A percentile compares a stretch with the other conserved stretches of the same genome.
phyloP scores from a whole-genome alignment of 2,797 vertebrate genomes.

The Gymnoscopelus microlampas region DNA sequence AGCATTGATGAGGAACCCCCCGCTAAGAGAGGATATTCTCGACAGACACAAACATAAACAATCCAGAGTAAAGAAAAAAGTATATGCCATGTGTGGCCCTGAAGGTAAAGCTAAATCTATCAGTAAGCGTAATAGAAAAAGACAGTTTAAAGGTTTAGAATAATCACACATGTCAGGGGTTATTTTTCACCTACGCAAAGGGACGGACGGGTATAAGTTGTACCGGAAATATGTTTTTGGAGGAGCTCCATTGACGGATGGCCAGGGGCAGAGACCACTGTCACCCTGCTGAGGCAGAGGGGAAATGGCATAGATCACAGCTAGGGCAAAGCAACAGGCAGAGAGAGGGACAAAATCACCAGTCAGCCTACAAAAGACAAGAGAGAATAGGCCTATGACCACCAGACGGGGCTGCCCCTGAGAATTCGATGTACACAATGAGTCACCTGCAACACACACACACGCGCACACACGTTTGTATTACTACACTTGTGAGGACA shows the following conservation, averaged over 20 bases:
- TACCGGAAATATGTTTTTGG: slow-evolving; percentile 56
- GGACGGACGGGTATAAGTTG: slow-evolving; percentile 36
- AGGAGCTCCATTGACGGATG: slow-evolving; percentile 48
- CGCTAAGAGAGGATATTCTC: slow-evolving; percentile 44
- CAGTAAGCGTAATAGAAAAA: slow-evolving; percentile 69
- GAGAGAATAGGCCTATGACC: slow-evolving; percentile 53
- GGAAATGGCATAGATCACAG: slow-evolving; percentile 43
- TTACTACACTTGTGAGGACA: too few species aligned
- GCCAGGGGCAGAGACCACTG: slow-evolving; percentile 25
- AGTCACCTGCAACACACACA: not conserved
- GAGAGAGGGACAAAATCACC: slow-evolving; percentile 45
- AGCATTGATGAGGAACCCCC: slow-evolving; percentile 50
- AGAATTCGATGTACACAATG: not conserved
- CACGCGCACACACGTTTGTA: too few species aligned
- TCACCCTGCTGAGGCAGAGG: slow-evolving; percentile 19
- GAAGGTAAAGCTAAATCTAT: slow-evolving; percentile 77
- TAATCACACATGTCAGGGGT: slow-evolving; percentile 76
- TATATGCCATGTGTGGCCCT: slow-evolving; percentile 67
- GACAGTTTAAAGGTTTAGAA: slow-evolving; percentile 78
- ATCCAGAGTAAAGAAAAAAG: slow-evolving; percentile 47
- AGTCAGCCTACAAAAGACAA: slow-evolving; percentile 24
- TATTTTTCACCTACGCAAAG: slow-evolving; percentile 58
- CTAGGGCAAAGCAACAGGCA: slow-evolving; percentile 47
- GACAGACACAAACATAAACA: slow-evolving; percentile 74
- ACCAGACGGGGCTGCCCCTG: slow-evolving; percentile 34